A percentile compares a stretch with the other conserved stretches of the same genome.
Evolutionary conservation across 2,797 vertebrate genomes (phyloP).

Genomic region (Scolopax bukidnonensis): DNA sequence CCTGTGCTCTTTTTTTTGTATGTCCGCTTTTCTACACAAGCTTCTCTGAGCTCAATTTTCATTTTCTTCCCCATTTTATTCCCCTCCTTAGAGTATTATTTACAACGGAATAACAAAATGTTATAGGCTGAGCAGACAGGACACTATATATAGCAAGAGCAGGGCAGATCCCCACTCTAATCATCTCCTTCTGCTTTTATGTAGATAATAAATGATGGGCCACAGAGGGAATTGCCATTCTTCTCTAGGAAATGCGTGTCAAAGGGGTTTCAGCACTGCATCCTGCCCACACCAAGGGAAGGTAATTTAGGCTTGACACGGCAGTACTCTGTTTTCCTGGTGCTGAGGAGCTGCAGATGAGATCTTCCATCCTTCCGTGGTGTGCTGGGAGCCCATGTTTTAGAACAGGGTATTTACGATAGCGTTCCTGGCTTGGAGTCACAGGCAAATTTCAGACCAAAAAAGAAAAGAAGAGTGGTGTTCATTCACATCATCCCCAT

Average conservation of each 20-base stretch:
- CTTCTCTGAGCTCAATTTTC: neutral
- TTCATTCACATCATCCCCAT: neutral
- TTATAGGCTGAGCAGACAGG: slow-evolving; percentile 11
- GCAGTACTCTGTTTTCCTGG: neutral
- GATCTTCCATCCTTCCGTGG: neutral
- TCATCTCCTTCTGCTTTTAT: slow-evolving; percentile 38
- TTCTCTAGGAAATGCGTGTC: slow-evolving; percentile 2
- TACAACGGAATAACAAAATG: slow-evolving; percentile 21
- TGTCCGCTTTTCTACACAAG: neutral
- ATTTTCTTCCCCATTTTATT: neutral
- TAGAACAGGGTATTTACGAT: neutral
- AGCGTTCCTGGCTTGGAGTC: neutral
- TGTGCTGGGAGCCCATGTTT: neutral
- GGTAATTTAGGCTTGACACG: neutral
- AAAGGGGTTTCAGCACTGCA: neutral
- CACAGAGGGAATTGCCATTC: slow-evolving; percentile 27
- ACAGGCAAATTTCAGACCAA: neutral
- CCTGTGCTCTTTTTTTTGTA: neutral
- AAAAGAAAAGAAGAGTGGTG: neutral
- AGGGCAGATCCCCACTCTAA: slow-evolving; percentile 19
- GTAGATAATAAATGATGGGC: slow-evolving; percentile 25
- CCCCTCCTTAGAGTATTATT: neutral
- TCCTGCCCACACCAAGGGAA: slow-evolving; percentile 12
- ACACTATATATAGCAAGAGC: slow-evolving; percentile 14
- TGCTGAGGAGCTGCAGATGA: neutral